Evolutionary conservation across 92 coral and sea anemone genomes (phyloP).

Genomic region (Phenganax marumi): DNA sequence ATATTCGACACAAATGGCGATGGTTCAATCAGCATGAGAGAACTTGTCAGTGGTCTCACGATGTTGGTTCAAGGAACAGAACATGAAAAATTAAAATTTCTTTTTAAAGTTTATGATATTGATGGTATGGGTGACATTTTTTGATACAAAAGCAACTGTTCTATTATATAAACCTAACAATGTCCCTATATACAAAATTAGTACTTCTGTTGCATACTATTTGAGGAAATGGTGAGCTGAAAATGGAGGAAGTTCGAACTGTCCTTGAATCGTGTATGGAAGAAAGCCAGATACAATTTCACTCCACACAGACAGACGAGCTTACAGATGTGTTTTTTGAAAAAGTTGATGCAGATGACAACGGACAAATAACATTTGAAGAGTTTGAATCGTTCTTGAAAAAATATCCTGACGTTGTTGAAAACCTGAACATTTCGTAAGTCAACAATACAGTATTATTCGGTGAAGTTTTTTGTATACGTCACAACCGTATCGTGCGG

Average conservation of each 20-base stretch:
- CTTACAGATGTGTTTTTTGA: constrained; percentile 3
- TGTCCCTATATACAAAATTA: too few species aligned
- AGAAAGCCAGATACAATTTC: constrained; percentile 2
- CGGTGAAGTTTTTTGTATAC: too few species aligned
- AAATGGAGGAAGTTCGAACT: not conserved
- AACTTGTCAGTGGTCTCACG: constrained; percentile 10
- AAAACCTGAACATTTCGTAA: constrained; percentile 5
- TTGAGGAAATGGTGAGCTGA: not conserved
- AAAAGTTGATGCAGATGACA: constrained; percentile 3
- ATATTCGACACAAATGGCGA: constrained; percentile 28
- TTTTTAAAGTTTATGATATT: constrained; percentile 33
- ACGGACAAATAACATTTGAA: not conserved
- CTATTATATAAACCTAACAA: too few species aligned
- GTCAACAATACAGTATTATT: too few species aligned
- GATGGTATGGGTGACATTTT: constrained; percentile 19
- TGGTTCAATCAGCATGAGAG: constrained; percentile 25
- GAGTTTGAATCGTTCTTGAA: not conserved
- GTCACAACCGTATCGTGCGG: too few species aligned
- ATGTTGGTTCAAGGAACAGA: constrained; percentile 31
- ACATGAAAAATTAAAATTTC: constrained; percentile 19
- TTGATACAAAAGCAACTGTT: too few species aligned
- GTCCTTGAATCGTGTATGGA: not conserved
- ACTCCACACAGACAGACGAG: not conserved
- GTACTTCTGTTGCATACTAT: too few species aligned
- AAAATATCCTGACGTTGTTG: not conserved